Base-by-base conservation (phyloP, 2,888 invertebrate species). In the Mesochorus sp. region DNA sequence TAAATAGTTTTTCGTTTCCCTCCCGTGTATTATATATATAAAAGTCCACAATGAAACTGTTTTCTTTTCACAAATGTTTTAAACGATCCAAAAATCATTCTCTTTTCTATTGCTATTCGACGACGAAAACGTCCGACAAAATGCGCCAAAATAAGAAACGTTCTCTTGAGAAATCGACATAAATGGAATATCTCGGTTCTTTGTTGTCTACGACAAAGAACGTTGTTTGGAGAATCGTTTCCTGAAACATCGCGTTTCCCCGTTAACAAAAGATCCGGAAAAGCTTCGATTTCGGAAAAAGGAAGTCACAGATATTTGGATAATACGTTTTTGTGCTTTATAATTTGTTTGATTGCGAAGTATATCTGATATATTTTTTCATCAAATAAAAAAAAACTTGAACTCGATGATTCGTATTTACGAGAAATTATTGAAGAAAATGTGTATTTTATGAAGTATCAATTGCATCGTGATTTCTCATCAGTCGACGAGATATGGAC, bases 361-460 rank as follows among this genome's bases (percentile, higher is more conserved):
- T n/a, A n/a, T n/a, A n/a, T n/a, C n/a, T n/a, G n/a, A n/a, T n/a
- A n/a, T n/a, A n/a, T n/a, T n/a, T n/a, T n/a, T n/a, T n/a, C n/a
- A n/a, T n/a, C n/a, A n/a, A n/a, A n/a, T n/a, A n/a, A n/a, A n/a
- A n/a, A n/a, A n/a, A n/a, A n/a, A n/a, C n/a, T n/a, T n/a, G n/a
- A n/a, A n/a, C n/a, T n/a, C n/a, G 53, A 68, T 68, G 53, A 75
- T 68, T 68, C 51, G 10, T 42, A 68, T 53, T 59, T 75, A 21
- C 19, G 28, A 57, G 62, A 42, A 31, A 49, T 12, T 53, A 8
- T 19, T 26, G 8, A 57, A 28, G 59, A 64, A 39, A n/a, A 39
- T 17, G 71, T 61, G 66, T 70, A 57, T 57, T 76, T 66, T 67
- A 61, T 21, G 55, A 28, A 26, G 10, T 21, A 31, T 6, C 57